Conservation (phyloP, 2,113 vertebrate genomes). For the Sigmodon hispidus region DNA sequence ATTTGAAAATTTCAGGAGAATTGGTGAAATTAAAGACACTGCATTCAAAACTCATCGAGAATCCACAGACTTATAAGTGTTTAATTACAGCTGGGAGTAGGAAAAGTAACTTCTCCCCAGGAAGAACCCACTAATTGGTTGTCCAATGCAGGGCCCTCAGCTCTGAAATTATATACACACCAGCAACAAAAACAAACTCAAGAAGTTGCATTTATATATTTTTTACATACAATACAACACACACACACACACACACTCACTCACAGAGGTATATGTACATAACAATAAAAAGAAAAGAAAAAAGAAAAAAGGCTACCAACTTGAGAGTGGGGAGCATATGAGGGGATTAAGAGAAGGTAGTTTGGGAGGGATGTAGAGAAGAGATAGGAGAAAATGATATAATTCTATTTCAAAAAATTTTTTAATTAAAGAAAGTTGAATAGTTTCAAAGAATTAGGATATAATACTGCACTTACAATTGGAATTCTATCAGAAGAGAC, state of each 20-base stretch:
- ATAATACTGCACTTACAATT: background rate
- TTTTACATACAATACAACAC: background rate
- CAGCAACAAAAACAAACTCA: background rate
- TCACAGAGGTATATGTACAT: no score
- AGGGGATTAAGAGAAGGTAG: background rate
- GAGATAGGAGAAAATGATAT: background rate
- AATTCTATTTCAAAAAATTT: background rate
- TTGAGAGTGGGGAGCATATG: background rate
- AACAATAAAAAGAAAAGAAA: background rate
- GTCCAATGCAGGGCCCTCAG: background rate
- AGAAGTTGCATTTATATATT: background rate
- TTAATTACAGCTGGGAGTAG: background rate
- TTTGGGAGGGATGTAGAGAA: background rate
- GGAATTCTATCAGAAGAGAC: background rate
- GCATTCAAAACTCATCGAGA: background rate
- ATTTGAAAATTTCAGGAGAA: background rate
- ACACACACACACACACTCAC: background rate
- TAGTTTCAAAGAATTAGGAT: background rate
- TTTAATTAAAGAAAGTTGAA: background rate
- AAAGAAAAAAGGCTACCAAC: background rate
- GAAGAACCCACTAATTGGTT: background rate
- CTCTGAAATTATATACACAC: background rate
- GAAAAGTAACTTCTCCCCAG: background rate
- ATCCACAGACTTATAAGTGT: background rate
- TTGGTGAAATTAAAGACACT: background rate